These are phyloP conservation scores for Euura lappo DNA, from an alignment of 1,140 invertebrate genomes.

Conservation along the genomic window DNA sequence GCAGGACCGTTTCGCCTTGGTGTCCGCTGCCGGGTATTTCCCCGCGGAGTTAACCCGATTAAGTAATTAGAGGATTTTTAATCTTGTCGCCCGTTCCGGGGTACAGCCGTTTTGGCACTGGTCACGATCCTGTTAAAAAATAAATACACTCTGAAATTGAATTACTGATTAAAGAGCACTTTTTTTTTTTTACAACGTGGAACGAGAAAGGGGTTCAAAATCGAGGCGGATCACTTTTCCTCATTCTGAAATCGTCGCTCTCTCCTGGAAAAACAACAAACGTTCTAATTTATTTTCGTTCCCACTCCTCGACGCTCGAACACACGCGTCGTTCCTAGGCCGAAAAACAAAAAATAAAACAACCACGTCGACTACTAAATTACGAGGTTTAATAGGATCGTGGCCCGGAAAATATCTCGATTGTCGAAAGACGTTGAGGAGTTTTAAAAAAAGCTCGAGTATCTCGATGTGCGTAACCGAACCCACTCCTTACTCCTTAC, in stretches of 20 bases:
- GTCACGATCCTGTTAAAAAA: conserved; percentile 36
- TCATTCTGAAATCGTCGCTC: too few relatives aligned
- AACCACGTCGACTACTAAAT: background rate
- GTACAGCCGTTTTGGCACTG: conserved; percentile 28
- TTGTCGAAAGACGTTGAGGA: background rate
- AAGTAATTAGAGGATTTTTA: conserved; percentile 60
- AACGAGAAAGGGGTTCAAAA: too few relatives aligned
- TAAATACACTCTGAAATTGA: conserved; percentile 57
- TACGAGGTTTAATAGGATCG: background rate
- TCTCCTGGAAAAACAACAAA: too few relatives aligned
- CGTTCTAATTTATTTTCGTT: too few relatives aligned
- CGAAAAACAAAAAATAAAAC: background rate
- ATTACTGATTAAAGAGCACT: conserved; percentile 54
- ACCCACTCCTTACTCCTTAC: conserved; percentile 22
- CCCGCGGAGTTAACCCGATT: conserved; percentile 47
- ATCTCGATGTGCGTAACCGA: conserved; percentile 36
- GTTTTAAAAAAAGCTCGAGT: conserved; percentile 25
- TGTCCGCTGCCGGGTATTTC: background rate
- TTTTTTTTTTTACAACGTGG: background rate
- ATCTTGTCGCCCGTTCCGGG: conserved; percentile 44
- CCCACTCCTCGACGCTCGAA: too few relatives aligned
- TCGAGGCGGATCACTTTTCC: too few relatives aligned
- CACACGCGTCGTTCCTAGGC: too few relatives aligned
- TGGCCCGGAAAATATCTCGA: background rate
- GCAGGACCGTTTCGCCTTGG: conserved; percentile 11